Conservation (phyloP, 2,113 vertebrate genomes). For the Myotis brandtii region DNA sequence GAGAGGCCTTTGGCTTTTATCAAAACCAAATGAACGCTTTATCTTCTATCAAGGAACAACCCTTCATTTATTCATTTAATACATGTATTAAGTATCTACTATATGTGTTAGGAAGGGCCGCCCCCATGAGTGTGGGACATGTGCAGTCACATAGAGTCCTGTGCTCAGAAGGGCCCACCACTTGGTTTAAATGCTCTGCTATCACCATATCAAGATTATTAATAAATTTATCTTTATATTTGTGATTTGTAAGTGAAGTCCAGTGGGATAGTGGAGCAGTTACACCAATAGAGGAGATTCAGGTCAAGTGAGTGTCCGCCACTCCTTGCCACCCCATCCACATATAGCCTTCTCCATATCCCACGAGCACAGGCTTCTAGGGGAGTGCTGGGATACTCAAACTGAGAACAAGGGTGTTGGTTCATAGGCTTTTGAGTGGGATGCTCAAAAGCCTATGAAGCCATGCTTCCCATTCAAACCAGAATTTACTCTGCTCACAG, state of each 20-base stretch:
- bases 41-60: not conserved
- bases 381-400: not conserved
- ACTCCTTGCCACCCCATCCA: not conserved
- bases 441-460: not conserved
- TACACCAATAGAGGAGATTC: not conserved
- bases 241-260: not conserved
- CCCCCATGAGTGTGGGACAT: not conserved
- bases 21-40: not conserved
- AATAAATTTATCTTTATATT: not conserved
- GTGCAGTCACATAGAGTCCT: not conserved
- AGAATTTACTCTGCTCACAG: not conserved
- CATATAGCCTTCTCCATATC: not conserved
- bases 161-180: not conserved
- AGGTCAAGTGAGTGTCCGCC: fast-evolving
- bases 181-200: not conserved
- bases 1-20: not conserved
- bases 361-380: fast-evolving
- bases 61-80: not conserved
- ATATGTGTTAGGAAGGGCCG: not conserved
- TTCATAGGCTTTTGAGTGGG: not conserved
- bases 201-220: not conserved
- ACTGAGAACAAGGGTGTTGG: not conserved
- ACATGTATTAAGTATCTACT: not conserved
- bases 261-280: not conserved
- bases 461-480: not conserved